Conservation (phyloP, 2,113 vertebrate genomes). For the Rostratula benghalensis region DNA sequence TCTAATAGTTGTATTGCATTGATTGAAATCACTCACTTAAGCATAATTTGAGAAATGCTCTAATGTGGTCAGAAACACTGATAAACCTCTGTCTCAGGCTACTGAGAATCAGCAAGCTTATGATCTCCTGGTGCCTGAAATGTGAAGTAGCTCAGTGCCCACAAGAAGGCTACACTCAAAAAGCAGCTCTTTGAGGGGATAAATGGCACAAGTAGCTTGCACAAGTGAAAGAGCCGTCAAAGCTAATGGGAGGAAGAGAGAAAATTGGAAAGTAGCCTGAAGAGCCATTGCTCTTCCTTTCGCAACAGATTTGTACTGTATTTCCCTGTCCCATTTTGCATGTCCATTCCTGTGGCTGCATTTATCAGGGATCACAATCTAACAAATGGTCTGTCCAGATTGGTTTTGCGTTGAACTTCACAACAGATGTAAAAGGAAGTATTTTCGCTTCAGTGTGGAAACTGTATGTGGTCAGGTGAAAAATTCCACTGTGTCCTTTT, state of each 20-base stretch:
- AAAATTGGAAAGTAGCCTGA: background rate
- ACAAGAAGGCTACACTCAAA: background rate
- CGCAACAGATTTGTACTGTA: background rate
- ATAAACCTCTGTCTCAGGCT: background rate
- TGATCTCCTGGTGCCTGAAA: background rate
- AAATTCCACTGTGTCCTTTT: background rate
- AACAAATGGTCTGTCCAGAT: background rate
- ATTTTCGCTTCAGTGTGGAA: background rate
- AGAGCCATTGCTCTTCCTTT: background rate
- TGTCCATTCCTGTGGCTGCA: background rate
- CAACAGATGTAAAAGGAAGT: background rate
- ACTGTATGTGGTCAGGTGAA: background rate
- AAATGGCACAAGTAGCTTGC: background rate
- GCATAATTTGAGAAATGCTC: slow-evolving; percentile 8
- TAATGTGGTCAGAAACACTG: background rate
- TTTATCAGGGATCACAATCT: background rate
- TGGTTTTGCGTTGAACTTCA: background rate
- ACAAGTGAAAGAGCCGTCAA: background rate
- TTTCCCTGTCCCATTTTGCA: background rate
- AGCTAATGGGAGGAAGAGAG: background rate
- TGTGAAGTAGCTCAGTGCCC: background rate
- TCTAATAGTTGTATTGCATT: background rate
- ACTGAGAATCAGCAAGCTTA: background rate
- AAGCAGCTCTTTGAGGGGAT: background rate
- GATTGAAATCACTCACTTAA: background rate